Conservation (phyloP, 2,113 vertebrate species). For the Myodes glareolus region DNA sequence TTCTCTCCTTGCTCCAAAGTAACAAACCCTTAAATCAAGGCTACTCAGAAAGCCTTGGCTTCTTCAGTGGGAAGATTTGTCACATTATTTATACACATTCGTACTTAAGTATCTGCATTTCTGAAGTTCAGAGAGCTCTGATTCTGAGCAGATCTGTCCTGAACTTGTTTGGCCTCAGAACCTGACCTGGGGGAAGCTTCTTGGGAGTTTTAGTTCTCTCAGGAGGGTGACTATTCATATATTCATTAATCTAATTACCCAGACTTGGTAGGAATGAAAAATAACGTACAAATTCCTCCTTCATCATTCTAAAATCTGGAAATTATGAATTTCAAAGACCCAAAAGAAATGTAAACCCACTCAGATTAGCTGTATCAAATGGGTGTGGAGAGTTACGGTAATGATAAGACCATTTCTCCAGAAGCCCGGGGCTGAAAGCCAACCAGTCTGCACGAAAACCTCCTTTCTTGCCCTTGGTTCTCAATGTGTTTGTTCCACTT, state of each 20-base stretch:
- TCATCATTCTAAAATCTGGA: constrained; percentile 1
- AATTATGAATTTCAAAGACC: constrained; percentile 12
- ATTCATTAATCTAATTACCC: neutral
- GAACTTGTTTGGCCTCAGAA: constrained; percentile 5
- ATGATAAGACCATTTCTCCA: neutral
- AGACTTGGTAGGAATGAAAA: neutral
- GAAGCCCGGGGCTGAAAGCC: neutral
- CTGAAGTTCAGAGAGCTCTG: constrained; percentile 32
- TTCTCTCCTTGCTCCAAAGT: constrained; percentile 9
- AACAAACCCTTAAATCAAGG: neutral
- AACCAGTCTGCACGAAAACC: neutral
- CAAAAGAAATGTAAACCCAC: neutral
- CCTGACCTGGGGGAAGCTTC: neutral
- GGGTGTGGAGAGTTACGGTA: neutral
- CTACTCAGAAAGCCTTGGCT: neutral
- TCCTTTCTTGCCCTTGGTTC: neutral
- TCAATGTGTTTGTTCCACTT: neutral
- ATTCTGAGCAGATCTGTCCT: neutral
- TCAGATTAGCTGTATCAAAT: neutral
- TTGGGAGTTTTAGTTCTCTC: neutral
- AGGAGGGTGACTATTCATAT: neutral
- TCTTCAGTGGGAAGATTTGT: neutral
- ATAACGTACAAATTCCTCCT: neutral
- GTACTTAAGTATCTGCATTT: neutral
- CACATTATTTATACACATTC: neutral